Evolutionary conservation across 2,888 invertebrate genomes (phyloP), one percentile per base, ranked within the genome.

Genomic region (Microplitis deprimator): DNA sequence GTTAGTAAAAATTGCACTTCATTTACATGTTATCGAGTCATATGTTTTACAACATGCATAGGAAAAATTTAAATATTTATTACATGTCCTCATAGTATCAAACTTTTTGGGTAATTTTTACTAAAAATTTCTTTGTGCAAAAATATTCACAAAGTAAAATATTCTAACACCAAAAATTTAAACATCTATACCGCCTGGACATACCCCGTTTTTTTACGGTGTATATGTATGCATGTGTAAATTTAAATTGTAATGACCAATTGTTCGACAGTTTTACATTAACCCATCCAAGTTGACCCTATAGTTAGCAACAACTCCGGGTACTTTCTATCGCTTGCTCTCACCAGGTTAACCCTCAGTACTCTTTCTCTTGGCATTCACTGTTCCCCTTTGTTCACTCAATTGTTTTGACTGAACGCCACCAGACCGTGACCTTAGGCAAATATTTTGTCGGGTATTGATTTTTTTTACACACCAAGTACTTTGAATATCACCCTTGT

Each of bases 371-470:
- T 29, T 29, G 29, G 29, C 29, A 50, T 59, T 69, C 10, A 10
- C 20, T 6, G 41, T 41, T 41, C 17, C 16, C 62, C 39, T 64
- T 29, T 64, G 61, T 40, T 59, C 61, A 60, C 68, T 74, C 60
- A 29, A 74, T 84, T 84, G 84, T 85, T 85, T 84, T 83, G 82
- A 84, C 83, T 81, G 82, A 82, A 83, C 81, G 81, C 78, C 81
- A 81, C 68, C 82, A 81, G 84, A 84, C 84, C 83, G 80, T 84
- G 82, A 82, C 82, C 80, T 75, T 74, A 71, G 29, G 62, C 71
- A 71, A 65, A 62, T 77, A 71, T 77, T 75, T 77, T 41, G 70
- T 59, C 61, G 62, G n/a, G 64, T 73, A 10, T 68, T 59, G 64
- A 72, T 72, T 64, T 64, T 62, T 50, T 50, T 50, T 50, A 13